Conservation (phyloP, 2,888 invertebrate genomes). For the Aphrophora alni region DNA sequence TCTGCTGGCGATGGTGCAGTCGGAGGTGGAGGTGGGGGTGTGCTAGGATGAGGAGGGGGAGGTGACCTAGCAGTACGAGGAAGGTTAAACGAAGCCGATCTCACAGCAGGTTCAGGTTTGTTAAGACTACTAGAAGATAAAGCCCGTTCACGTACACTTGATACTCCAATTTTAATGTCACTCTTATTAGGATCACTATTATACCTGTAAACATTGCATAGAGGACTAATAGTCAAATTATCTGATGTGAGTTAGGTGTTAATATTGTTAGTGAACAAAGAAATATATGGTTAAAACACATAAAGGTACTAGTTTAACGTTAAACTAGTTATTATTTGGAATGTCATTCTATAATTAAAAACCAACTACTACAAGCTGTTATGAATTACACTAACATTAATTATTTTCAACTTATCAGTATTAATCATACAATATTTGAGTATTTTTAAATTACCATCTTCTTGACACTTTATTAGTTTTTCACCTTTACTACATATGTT, state of each 20-base stretch:
- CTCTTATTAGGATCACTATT: conserved; percentile 70
- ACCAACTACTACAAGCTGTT: too few species aligned
- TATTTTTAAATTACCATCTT: too few species aligned
- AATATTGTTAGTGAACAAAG: neutral
- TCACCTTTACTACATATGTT: too few species aligned
- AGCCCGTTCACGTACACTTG: conserved; percentile 10
- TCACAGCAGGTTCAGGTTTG: conserved; percentile 37
- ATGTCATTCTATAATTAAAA: too few species aligned
- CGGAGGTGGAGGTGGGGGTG: conserved; percentile 56
- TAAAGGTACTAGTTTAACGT: too few species aligned
- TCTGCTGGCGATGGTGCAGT: conserved; percentile 23
- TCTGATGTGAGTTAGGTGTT: neutral
- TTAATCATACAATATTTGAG: too few species aligned
- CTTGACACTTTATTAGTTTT: too few species aligned
- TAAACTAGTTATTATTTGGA: too few species aligned
- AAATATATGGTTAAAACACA: too few species aligned
- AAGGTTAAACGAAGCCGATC: conserved; percentile 49
- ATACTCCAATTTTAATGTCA: conserved; percentile 55
- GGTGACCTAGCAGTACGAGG: conserved; percentile 54
- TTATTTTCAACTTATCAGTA: too few species aligned
- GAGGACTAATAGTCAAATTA: neutral
- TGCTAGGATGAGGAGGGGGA: conserved; percentile 51
- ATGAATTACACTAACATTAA: too few species aligned
- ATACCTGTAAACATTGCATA: conserved; percentile 57
- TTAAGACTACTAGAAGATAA: conserved; percentile 3